A percentile compares a stretch with the other conserved stretches of the same genome.
Evolutionary conservation across 2,113 vertebrate species (phyloP).

Genomic region (Ursus arctos): DNA sequence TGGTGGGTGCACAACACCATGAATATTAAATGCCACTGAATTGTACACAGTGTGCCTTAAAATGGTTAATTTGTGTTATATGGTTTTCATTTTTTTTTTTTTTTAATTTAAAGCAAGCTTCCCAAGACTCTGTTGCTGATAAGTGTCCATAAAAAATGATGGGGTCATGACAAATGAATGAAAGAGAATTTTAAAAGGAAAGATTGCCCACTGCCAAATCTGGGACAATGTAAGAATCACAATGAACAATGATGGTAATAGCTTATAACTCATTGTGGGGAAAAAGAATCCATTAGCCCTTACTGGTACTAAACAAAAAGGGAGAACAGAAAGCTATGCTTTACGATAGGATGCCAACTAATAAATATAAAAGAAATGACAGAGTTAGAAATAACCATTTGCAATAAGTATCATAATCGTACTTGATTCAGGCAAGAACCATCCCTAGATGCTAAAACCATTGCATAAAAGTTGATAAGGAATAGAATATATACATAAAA

Average conservation of each 20-base stretch:
- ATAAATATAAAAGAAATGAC: background rate
- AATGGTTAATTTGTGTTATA: background rate
- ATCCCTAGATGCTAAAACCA: background rate
- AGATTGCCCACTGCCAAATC: background rate
- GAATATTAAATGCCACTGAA: background rate
- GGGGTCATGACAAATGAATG: background rate
- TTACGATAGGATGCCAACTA: background rate
- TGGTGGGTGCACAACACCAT: background rate
- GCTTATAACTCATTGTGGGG: background rate
- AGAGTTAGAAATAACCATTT: background rate
- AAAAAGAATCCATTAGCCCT: background rate
- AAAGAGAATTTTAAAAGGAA: slow-evolving; percentile 1
- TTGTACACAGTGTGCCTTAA: background rate
- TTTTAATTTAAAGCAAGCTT: background rate
- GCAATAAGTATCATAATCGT: background rate
- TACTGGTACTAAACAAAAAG: background rate
- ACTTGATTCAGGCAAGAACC: background rate
- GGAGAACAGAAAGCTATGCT: background rate
- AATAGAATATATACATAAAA: background rate
- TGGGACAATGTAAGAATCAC: background rate
- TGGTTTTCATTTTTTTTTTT: background rate
- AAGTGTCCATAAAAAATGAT: background rate
- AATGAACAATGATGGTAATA: background rate
- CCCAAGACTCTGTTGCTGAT: background rate
- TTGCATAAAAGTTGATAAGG: background rate